Percentiles rank a stretch among this genome's conserved stretches.
phyloP scores from a whole-genome alignment of 2,113 vertebrate species.

The Nothobranchius kuhntae region DNA sequence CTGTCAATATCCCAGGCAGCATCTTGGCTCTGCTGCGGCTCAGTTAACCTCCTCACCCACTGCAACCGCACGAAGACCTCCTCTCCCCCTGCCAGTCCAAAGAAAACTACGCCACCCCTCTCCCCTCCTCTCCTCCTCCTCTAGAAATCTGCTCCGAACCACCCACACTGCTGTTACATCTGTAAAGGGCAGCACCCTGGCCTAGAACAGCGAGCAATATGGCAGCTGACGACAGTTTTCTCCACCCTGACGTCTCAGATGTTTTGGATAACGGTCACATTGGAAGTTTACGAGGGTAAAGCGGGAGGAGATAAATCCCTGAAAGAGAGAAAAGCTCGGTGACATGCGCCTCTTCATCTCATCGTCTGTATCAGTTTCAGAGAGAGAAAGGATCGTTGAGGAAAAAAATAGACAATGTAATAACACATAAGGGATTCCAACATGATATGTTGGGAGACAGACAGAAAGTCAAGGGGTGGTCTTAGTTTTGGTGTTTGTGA shows the following conservation, averaged over 20 bases:
- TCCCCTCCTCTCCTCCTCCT: constrained; percentile 6
- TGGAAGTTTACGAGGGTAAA: constrained; percentile 40
- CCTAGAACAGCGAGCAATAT: constrained; percentile 52
- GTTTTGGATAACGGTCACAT: constrained; percentile 65
- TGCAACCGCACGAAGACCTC: constrained; percentile 62
- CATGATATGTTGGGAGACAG: neutral
- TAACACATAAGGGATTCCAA: constrained; percentile 28
- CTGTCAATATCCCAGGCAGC: constrained; percentile 83
- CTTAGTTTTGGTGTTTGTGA: constrained; percentile 20
- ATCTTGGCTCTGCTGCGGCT: constrained; percentile 67
- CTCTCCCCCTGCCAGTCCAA: constrained; percentile 60
- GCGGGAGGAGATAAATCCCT: constrained; percentile 30
- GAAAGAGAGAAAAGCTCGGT: constrained; percentile 34
- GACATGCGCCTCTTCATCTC: constrained; percentile 43
- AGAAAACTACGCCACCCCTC: constrained; percentile 41
- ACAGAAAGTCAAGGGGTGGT: constrained; percentile 21
- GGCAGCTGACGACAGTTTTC: constrained; percentile 64
- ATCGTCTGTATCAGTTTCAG: constrained; percentile 52
- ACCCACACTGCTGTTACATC: constrained; percentile 46
- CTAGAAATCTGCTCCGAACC: constrained; percentile 30
- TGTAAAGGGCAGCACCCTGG: constrained; percentile 71
- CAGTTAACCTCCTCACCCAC: constrained; percentile 78
- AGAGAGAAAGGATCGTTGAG: constrained; percentile 16
- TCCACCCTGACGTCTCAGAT: constrained; percentile 54
- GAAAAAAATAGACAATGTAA: constrained; percentile 20